These are phyloP conservation scores for Troides aeacus DNA, from an alignment of 2,888 invertebrate genomes.

Conservation along the genomic window DNA sequence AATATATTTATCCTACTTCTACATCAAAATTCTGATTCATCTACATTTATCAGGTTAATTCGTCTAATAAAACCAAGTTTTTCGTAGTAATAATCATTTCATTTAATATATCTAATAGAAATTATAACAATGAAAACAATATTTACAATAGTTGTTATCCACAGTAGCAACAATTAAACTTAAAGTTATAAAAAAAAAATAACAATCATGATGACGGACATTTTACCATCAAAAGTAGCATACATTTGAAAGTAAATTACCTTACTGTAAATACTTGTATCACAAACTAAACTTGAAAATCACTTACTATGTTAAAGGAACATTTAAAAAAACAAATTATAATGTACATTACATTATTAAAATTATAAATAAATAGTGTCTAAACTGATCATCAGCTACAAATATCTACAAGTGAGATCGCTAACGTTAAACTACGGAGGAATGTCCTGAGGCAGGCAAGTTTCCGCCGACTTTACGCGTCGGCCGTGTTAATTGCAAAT, in stretches of 20 bases:
- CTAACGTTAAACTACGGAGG: conserved; percentile 42
- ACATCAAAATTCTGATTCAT: background rate
- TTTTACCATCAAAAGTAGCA: conserved; percentile 30
- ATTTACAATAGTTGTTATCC: conserved; percentile 63
- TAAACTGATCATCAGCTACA: conserved; percentile 34
- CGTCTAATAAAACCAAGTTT: conserved; percentile 30
- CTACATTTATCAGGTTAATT: conserved; percentile 11
- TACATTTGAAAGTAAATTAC: conserved; percentile 14
- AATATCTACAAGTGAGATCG: conserved; percentile 63
- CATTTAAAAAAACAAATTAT: conserved; percentile 11
- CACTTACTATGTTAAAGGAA: conserved; percentile 27
- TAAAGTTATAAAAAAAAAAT: conserved; percentile 64
- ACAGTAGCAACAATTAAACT: conserved; percentile 56
- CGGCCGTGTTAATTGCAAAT: conserved; percentile 13
- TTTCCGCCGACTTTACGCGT: conserved; percentile 18
- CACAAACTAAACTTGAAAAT: conserved; percentile 13
- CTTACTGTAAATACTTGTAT: conserved; percentile 10
- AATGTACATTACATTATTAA: background rate
- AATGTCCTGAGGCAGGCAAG: conserved; percentile 33
- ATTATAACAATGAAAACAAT: conserved; percentile 67
- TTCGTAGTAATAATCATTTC: conserved; percentile 43
- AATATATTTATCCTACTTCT: background rate
- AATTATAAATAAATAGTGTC: conserved; percentile 41
- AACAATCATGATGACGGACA: conserved; percentile 57
- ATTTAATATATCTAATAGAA: conserved; percentile 62